Conservation (phyloP, 2,113 vertebrate species). For the Mus spicilegus region DNA sequence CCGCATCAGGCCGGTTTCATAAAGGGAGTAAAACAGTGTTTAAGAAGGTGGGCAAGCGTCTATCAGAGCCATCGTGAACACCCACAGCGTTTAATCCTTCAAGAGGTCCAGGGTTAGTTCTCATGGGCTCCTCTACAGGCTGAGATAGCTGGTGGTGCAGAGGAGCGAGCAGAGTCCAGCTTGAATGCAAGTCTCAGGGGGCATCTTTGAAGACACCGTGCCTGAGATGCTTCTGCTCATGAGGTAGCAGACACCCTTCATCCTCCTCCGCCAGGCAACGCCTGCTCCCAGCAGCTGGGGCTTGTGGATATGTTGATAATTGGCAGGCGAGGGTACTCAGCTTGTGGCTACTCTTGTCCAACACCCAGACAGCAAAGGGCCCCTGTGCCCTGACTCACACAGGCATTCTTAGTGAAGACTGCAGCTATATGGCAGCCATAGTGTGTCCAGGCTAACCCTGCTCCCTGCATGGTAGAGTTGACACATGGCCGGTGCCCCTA, state of each 20-base stretch:
- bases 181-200: not conserved
- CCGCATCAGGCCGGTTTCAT: not conserved
- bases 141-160: not conserved
- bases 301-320: not conserved
- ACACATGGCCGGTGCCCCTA: not conserved
- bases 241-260: no score
- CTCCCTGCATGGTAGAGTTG: not conserved
- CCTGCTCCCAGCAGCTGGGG: not conserved
- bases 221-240: not conserved
- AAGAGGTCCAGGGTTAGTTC: not conserved
- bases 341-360: not conserved
- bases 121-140: not conserved
- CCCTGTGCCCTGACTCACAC: not conserved
- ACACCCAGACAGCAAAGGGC: not conserved
- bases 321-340: not conserved
- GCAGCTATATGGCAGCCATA: not conserved
- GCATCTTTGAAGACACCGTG: not conserved
- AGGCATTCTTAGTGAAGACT: not conserved
- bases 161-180: no score
- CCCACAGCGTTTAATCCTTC: no score
- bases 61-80: no score
- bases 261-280: fast-evolving
- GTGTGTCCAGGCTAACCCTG: no score
- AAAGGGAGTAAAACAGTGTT: not conserved
- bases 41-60: not conserved